A percentile compares a stretch with the other conserved stretches of the same genome.
phyloP scores from a whole-genome alignment of 1,140 invertebrate genomes.

The Leptopilina clavipes region DNA sequence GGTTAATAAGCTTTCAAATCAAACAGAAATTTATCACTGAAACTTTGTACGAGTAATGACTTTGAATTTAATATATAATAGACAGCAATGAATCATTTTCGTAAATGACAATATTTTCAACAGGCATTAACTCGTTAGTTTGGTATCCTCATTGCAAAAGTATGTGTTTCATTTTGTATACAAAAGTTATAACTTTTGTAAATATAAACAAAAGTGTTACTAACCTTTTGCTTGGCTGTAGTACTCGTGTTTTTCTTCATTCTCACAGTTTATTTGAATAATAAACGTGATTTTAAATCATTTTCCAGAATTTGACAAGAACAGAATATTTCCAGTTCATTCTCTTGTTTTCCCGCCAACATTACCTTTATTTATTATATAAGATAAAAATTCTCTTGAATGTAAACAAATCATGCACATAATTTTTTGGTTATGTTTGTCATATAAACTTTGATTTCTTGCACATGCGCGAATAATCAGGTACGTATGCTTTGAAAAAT shows the following conservation, averaged over 20 bases:
- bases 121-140: neutral
- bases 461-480: neutral
- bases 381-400: neutral
- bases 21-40: neutral
- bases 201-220: neutral
- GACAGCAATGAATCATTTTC: neutral
- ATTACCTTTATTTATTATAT: neutral
- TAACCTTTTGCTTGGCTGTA: neutral
- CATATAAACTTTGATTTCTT: neutral
- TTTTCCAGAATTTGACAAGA: neutral
- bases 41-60: neutral
- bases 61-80: neutral
- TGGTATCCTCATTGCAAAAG: neutral
- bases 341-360: neutral
- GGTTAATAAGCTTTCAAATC: neutral
- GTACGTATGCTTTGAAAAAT: neutral
- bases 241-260: neutral
- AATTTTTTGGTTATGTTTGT: constrained; percentile 19
- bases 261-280: neutral
- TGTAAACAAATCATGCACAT: neutral
- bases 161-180: neutral
- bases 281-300: neutral
- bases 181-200: no score
- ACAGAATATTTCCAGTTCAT: neutral
- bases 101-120: neutral